Conservation (phyloP, 2,888 invertebrate genomes). For the Hyppa rectilinea region DNA sequence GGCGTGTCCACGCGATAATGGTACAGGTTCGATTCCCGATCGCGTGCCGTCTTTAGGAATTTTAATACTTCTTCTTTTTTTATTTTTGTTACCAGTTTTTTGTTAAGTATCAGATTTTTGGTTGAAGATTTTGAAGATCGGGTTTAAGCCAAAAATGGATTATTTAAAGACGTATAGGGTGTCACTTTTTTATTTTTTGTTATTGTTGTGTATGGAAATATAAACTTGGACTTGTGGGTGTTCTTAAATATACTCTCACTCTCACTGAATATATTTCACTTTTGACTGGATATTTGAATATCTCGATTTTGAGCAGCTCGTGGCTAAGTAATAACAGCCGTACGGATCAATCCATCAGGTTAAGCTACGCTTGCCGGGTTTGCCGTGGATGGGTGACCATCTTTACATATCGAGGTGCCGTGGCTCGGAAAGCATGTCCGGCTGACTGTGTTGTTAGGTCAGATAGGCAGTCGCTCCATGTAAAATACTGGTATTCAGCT, state of each 20-base stretch:
- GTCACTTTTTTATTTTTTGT: conserved; percentile 16
- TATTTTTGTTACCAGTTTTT: conserved; percentile 66
- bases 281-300: too few species aligned
- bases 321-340: too few species aligned
- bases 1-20: conserved; percentile 83
- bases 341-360: too few species aligned
- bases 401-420: too few species aligned
- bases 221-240: neutral
- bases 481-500: too few species aligned
- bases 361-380: too few species aligned
- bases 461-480: too few species aligned
- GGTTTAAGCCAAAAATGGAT: conserved; percentile 61
- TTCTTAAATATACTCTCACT: conserved; percentile 11
- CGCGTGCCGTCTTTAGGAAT: conserved; percentile 85
- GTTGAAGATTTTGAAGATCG: conserved; percentile 58
- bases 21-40: conserved; percentile 83
- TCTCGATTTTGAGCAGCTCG: too few species aligned
- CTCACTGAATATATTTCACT: conserved; percentile 1
- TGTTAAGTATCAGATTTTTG: conserved; percentile 39
- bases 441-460: too few species aligned
- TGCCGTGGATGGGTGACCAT: too few species aligned
- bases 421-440: too few species aligned
- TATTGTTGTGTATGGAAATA: neutral
- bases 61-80: conserved; percentile 74
- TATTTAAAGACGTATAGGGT: conserved; percentile 41